A percentile compares a stretch with the other conserved stretches of the same genome.
Conservation (phyloP, 1,140 invertebrate genomes). For the Penaeus japonicus region DNA sequence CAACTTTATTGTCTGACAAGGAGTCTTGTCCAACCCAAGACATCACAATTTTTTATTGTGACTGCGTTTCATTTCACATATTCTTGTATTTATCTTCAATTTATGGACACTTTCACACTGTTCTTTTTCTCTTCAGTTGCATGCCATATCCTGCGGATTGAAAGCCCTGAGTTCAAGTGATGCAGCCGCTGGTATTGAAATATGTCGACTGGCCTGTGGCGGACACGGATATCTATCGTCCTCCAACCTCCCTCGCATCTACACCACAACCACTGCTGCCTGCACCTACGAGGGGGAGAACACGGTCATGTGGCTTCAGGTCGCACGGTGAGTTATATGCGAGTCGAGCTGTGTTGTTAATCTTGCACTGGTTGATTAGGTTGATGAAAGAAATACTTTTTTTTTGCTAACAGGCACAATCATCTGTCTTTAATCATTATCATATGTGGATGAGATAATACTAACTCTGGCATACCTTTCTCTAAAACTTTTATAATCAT, state of each 20-base stretch:
- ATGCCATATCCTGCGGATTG: constrained; percentile 90
- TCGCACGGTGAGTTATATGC: constrained; percentile 72
- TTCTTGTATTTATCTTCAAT: background rate
- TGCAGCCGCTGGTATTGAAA: constrained; percentile 77
- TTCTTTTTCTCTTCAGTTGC: constrained; percentile 72
- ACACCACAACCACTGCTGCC: constrained; percentile 81
- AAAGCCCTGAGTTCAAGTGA: constrained; percentile 87
- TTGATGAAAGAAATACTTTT: too few species aligned
- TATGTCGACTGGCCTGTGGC: constrained; percentile 84
- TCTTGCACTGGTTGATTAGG: too few species aligned
- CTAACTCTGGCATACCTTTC: constrained; percentile 14
- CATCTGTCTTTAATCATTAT: background rate
- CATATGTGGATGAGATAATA: background rate
- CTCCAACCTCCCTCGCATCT: constrained; percentile 84
- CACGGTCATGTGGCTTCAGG: constrained; percentile 87
- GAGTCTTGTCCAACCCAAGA: too few species aligned
- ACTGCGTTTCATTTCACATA: background rate
- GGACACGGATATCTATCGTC: constrained; percentile 91
- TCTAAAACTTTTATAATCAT: constrained; percentile 65
- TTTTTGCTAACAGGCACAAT: too few species aligned
- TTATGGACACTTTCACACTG: background rate
- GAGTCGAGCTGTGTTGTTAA: too few species aligned
- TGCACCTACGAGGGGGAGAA: constrained; percentile 97
- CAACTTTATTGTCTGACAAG: too few species aligned
- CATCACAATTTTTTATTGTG: too few species aligned